Evolutionary conservation across 2,888 invertebrate genomes (phyloP).

Genomic region (Caradrina clavipalpis): DNA sequence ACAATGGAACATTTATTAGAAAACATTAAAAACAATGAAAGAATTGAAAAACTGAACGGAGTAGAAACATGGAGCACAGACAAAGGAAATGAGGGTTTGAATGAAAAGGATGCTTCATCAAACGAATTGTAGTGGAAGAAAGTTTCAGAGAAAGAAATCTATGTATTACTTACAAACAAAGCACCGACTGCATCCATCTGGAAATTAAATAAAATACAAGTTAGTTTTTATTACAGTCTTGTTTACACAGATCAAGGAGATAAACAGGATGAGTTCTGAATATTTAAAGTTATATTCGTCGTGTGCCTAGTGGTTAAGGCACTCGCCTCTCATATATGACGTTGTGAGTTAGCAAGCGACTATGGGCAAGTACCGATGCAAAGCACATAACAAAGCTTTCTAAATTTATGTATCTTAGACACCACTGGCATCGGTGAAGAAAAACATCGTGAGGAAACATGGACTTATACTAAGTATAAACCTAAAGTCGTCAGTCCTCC

Average conservation of each 20-base stretch:
- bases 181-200: conserved; percentile 62
- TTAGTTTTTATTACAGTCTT: conserved; percentile 29
- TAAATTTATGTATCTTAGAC: too few relatives aligned
- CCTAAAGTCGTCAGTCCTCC: too few relatives aligned
- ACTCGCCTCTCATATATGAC: background rate
- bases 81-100: conserved; percentile 56
- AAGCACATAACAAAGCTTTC: too few relatives aligned
- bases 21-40: conserved; percentile 57
- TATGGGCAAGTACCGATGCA: too few relatives aligned
- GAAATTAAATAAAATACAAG: conserved; percentile 35
- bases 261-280: background rate
- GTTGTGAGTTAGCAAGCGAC: background rate
- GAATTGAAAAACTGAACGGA: conserved; percentile 43
- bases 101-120: conserved; percentile 52
- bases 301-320: too few relatives aligned
- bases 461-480: too few relatives aligned
- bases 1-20: conserved; percentile 58
- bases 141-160: conserved; percentile 36
- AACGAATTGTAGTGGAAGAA: conserved; percentile 41
- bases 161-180: conserved; percentile 56
- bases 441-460: too few relatives aligned
- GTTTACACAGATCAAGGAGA: background rate
- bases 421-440: too few relatives aligned
- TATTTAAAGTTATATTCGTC: too few relatives aligned
- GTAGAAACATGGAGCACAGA: conserved; percentile 37